These are phyloP conservation scores for Drosophila melanica DNA, from an alignment of 1,140 invertebrate genomes.

Conservation along the genomic window DNA sequence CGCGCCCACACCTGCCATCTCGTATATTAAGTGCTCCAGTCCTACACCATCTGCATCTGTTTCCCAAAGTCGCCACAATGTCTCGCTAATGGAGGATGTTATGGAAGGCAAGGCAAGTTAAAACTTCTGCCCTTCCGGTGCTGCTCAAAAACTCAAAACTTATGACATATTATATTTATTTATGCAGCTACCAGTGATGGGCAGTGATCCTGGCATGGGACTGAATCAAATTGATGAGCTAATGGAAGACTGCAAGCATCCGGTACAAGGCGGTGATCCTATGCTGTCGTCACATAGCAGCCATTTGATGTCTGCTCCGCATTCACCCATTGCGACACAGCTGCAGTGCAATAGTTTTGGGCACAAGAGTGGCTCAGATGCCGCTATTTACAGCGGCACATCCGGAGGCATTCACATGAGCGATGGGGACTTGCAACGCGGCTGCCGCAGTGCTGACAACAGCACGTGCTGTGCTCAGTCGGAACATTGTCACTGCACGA, in stretches of 20 bases:
- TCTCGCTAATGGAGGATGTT: slow-evolving; percentile 53
- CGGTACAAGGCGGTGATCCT: slow-evolving; percentile 88
- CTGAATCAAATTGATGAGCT: slow-evolving; percentile 91
- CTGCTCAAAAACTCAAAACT: neutral
- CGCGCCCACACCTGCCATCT: slow-evolving; percentile 55
- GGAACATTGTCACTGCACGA: slow-evolving; percentile 3
- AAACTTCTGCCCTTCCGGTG: neutral
- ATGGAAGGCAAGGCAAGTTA: slow-evolving; percentile 50
- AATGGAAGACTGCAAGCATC: slow-evolving; percentile 91
- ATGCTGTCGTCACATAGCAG: slow-evolving; percentile 83
- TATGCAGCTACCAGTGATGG: slow-evolving; percentile 69
- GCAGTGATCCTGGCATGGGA: slow-evolving; percentile 86
- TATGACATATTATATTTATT: neutral
- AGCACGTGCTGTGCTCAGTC: slow-evolving; percentile 3
- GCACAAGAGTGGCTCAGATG: slow-evolving; percentile 10
- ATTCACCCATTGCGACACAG: slow-evolving; percentile 77
- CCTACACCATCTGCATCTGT: slow-evolving; percentile 17
- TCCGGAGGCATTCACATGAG: neutral
- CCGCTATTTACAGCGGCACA: neutral
- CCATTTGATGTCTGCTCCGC: slow-evolving; percentile 85
- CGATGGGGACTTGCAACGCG: neutral
- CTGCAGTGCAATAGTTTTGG: slow-evolving; percentile 18
- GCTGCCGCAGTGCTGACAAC: neutral
- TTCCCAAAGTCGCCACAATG: slow-evolving; percentile 52
- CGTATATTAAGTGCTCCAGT: slow-evolving; percentile 68